Evolutionary conservation across 2,113 vertebrate genomes (phyloP).

Genomic region (Phalacrocorax brasilianus): DNA sequence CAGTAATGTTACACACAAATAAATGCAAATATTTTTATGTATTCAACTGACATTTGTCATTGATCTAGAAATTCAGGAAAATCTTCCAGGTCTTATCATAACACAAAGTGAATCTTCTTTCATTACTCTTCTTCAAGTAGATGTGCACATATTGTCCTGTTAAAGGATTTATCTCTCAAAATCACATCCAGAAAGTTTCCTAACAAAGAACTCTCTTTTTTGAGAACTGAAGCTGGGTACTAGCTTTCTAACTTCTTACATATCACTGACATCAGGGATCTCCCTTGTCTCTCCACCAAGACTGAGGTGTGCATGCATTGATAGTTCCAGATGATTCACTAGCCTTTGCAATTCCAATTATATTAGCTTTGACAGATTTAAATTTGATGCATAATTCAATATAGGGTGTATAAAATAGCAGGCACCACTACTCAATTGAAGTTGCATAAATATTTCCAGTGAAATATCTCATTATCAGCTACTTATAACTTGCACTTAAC

Average conservation of each 20-base stretch:
- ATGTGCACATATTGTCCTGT: background rate
- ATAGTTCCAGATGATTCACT: background rate
- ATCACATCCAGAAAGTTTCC: background rate
- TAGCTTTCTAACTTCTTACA: background rate
- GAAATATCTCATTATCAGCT: background rate
- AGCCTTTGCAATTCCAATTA: background rate
- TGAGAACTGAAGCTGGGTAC: background rate
- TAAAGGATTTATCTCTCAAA: conserved; percentile 28
- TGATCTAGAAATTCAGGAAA: background rate
- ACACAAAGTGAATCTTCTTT: background rate
- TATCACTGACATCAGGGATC: background rate
- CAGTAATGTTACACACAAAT: background rate
- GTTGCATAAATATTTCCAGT: conserved; percentile 11
- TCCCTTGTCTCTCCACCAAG: background rate
- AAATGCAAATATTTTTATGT: background rate
- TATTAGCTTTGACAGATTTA: background rate
- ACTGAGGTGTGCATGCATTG: background rate
- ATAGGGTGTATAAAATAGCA: background rate
- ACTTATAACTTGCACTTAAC: background rate
- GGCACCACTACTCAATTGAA: background rate
- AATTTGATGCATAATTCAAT: conserved; percentile 27
- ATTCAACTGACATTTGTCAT: background rate
- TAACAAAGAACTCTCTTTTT: background rate
- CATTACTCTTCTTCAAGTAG: background rate
- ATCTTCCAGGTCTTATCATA: conserved; percentile 4